A percentile compares a stretch with the other conserved stretches of the same genome.
Evolutionary conservation across 2,797 vertebrate species (phyloP).

Genomic region (Aeoliscus strigatus): DNA sequence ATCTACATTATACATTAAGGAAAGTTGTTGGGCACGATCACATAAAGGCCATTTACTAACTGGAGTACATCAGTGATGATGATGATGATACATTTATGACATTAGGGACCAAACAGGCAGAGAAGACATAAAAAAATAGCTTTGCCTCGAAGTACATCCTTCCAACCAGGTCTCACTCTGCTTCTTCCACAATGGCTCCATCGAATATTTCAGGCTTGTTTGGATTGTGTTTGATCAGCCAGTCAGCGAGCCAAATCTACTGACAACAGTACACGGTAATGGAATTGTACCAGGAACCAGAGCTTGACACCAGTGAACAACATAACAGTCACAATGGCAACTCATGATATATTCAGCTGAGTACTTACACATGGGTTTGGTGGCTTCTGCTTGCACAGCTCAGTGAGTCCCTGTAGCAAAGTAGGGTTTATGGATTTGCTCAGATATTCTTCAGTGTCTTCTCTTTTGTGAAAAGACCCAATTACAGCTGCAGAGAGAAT

Average conservation of each 20-base stretch:
- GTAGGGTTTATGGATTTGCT: constrained; percentile 80
- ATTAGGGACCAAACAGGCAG: no score
- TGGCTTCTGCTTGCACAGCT: constrained; percentile 90
- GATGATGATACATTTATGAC: no score
- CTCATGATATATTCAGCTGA: background rate
- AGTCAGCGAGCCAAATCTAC: constrained; percentile 92
- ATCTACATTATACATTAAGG: no score
- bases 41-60: no score
- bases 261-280: constrained; percentile 9
- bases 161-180: constrained; percentile 19
- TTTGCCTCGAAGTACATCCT: background rate
- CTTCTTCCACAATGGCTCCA: constrained; percentile 35
- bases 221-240: constrained; percentile 88
- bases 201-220: constrained; percentile 79
- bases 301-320: constrained; percentile 1
- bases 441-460: constrained; percentile 83
- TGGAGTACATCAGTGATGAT: no score
- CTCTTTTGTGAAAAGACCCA: constrained; percentile 78
- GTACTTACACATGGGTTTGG: constrained; percentile 83
- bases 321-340: no score
- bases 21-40: no score
- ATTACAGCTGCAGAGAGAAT: constrained; percentile 72
- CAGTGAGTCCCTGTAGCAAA: constrained; percentile 83
- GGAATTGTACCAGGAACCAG: background rate
- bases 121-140: no score